Conservation (phyloP, 1,140 invertebrate genomes). For the Sitobion miscanthi region DNA sequence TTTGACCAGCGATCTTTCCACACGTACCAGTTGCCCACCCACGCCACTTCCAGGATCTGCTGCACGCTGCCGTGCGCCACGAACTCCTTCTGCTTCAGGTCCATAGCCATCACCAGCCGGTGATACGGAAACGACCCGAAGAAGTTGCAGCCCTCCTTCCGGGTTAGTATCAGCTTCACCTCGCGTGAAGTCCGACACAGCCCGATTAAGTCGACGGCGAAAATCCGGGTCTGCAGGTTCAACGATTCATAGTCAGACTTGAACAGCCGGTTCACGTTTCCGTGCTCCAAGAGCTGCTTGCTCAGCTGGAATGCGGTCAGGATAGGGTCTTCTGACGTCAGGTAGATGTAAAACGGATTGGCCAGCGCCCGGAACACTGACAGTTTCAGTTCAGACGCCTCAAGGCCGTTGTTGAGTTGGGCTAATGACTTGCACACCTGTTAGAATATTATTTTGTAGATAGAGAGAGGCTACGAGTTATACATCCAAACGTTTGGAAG, state of each 20-base stretch:
- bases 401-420: conserved; percentile 10
- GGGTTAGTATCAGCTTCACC: conserved; percentile 71
- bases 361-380: conserved; percentile 68
- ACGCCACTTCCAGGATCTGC: conserved; percentile 65
- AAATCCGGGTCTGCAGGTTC: not conserved
- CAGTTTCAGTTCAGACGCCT: not conserved
- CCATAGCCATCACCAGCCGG: conserved; percentile 73
- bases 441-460: not conserved
- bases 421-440: conserved; percentile 37
- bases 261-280: not conserved
- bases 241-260: conserved; percentile 30
- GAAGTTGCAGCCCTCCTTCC: conserved; percentile 62
- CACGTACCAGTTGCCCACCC: conserved; percentile 68
- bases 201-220: not conserved
- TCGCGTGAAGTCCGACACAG: conserved; percentile 62
- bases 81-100: conserved; percentile 71
- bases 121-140: conserved; percentile 65
- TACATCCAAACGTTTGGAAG: not conserved
- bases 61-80: conserved; percentile 78
- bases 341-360: conserved; percentile 73
- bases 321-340: conserved; percentile 72
- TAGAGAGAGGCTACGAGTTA: not conserved
- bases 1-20: conserved; percentile 64
- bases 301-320: conserved; percentile 67
- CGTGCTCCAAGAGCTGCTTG: not conserved